Base-by-base conservation (phyloP, 2,113 vertebrate species). In the Coturnix japonica region DNA sequence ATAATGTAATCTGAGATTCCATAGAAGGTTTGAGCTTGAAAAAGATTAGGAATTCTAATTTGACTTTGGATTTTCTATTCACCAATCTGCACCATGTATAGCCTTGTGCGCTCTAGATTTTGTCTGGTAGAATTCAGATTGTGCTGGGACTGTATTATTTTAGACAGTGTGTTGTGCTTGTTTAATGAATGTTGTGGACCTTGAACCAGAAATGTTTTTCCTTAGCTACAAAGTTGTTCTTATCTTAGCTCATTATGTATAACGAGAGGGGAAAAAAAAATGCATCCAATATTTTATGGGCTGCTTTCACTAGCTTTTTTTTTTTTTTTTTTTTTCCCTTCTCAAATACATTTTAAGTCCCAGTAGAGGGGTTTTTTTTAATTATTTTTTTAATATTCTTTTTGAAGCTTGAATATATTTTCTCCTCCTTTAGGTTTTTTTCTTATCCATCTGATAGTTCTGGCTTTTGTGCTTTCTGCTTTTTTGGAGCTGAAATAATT, bases 321-420 rank as follows among this genome's bases (percentile, higher is more conserved):
- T 78, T 92, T 95, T 78, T 74, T 57, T 53, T 17, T 7, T 44
- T 80, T 5, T 80, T 93, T 94, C 74, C 75, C 56, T 49, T 74
- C 90, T 87, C 72, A 82, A 76, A 79, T 64, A 69, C 3, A 1
- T 71, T 89, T 95, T 56, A 81, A 15, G 18, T 85, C 78, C 75
- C 74, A 33, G 37, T 78, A 56, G 60, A 56, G 51, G 26, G 22
- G 23, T n/a, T 41, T 41, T 41, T 41, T 41, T 41, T 41, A n/a
- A n/a, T 10, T 37, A 37, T 39, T 81, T 76, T 84, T 85, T 59
- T 44, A 69, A 65, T 61, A 73, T 77, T 95, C 83, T 72, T 86
- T 79, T 91, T 67, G 76, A 91, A 94, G 74, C n/a, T 76, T 82
- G 72, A 64, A 61, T 95, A 28, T 61, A 28, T 35, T 41, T 90